Conservation (phyloP, 2,113 vertebrate species). For the Vidua macroura region DNA sequence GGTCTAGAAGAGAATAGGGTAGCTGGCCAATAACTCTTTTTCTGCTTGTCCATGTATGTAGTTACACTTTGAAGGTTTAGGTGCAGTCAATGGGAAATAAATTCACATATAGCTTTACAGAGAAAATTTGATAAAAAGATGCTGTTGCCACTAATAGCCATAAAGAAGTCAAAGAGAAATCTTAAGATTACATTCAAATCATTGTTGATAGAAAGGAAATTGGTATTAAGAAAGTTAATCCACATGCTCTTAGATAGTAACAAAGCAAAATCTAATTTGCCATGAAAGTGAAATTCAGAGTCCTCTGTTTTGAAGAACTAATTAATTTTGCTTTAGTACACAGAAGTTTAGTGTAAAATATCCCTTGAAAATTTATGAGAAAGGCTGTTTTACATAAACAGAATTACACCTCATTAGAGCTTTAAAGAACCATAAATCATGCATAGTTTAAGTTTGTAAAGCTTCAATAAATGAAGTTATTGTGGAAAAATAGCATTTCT, state of each 20-base stretch:
- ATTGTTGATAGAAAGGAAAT: not conserved
- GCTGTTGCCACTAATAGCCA: not conserved
- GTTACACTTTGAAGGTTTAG: not conserved
- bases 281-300: conserved; percentile 12
- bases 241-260: not conserved
- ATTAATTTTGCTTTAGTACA: conserved; percentile 25
- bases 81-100: not conserved
- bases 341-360: conserved; percentile 11
- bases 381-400: not conserved
- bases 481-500: not conserved
- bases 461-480: not conserved
- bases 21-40: not conserved
- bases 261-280: conserved; percentile 30
- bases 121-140: not conserved
- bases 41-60: not conserved
- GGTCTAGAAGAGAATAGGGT: not conserved
- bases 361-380: not conserved
- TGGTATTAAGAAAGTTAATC: conserved; percentile 23
- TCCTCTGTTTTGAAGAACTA: conserved; percentile 2
- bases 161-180: not conserved
- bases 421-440: not conserved
- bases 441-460: not conserved
- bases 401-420: not conserved
- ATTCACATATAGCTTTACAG: not conserved
- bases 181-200: not conserved